Conservation (phyloP, 2,888 invertebrate genomes). For the Sclerodermus sp. region DNA sequence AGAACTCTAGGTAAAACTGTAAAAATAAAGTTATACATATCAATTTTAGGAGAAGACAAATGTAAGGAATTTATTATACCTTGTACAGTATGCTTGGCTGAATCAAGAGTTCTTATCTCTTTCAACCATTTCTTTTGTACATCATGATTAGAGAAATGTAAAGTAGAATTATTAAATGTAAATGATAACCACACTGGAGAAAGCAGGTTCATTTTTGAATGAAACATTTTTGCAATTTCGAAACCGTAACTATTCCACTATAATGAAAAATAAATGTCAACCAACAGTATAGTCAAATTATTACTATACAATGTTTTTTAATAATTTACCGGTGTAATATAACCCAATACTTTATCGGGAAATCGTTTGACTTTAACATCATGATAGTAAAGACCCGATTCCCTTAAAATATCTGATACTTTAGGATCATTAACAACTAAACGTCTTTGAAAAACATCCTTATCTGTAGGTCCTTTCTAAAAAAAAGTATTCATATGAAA, state of each 20-base stretch:
- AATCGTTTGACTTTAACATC: conserved; percentile 70
- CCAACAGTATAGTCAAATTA: neutral
- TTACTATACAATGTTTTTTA: neutral
- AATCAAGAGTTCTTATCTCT: conserved; percentile 67
- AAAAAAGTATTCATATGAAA: neutral
- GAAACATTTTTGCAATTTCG: conserved; percentile 87
- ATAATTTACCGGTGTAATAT: conserved; percentile 79
- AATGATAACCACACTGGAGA: conserved; percentile 96
- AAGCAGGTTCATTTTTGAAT: conserved; percentile 84
- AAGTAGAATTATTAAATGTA: conserved; percentile 66
- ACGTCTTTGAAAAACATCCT: conserved; percentile 71
- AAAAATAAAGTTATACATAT: neutral
- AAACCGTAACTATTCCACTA: conserved; percentile 97
- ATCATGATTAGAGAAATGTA: conserved; percentile 76
- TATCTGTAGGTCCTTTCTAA: conserved; percentile 62
- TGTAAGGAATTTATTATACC: conserved; percentile 54
- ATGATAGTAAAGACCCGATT: conserved; percentile 75
- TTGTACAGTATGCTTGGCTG: conserved; percentile 62
- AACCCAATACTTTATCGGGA: conserved; percentile 79
- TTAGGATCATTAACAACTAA: conserved; percentile 70
- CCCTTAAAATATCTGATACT: conserved; percentile 74
- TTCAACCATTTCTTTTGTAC: conserved; percentile 83
- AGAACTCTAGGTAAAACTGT: conserved; percentile 85
- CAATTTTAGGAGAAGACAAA: neutral
- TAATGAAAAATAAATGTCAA: conserved; percentile 27